Evolutionary conservation across 1,140 invertebrate species (phyloP).

Genomic region (Mya arenaria): DNA sequence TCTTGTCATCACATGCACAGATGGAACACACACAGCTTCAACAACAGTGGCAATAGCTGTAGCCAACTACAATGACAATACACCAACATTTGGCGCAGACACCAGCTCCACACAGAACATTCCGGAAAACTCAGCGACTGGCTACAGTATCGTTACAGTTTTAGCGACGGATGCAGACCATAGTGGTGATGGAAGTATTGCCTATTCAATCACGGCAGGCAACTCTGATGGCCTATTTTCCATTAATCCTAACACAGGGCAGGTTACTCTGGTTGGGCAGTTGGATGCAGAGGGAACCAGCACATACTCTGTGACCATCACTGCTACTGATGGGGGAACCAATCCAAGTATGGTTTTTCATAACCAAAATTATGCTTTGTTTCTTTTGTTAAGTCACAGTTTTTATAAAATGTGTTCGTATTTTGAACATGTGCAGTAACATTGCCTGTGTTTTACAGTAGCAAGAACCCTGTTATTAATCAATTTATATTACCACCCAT

Average conservation of each 20-base stretch:
- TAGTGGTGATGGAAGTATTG: slow-evolving; percentile 24
- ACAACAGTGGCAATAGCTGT: slow-evolving; percentile 53
- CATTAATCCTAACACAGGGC: slow-evolving; percentile 60
- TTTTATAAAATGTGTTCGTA: too few relatives aligned
- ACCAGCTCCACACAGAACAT: slow-evolving; percentile 44
- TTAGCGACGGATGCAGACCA: slow-evolving; percentile 29
- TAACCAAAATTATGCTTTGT: too few relatives aligned
- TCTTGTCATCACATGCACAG: slow-evolving; percentile 41
- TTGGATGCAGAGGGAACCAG: slow-evolving; percentile 68
- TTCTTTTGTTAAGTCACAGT: too few relatives aligned
- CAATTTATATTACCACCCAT: too few relatives aligned
- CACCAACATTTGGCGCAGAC: slow-evolving; percentile 52
- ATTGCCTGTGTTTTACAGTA: too few relatives aligned
- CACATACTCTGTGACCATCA: slow-evolving; percentile 57
- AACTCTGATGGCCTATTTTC: slow-evolving; percentile 51
- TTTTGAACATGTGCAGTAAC: too few relatives aligned
- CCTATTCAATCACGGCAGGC: slow-evolving; percentile 25
- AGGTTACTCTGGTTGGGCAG: slow-evolving; percentile 43
- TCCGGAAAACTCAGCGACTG: slow-evolving; percentile 43
- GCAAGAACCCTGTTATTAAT: too few relatives aligned
- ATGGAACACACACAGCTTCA: slow-evolving; percentile 55
- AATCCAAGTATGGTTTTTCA: slow-evolving; percentile 41
- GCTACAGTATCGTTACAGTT: slow-evolving; percentile 12
- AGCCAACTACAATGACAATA: slow-evolving; percentile 59
- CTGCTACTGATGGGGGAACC: slow-evolving; percentile 59